Conservation (phyloP, 2,888 invertebrate genomes). For the Cheilosia vulpina region DNA sequence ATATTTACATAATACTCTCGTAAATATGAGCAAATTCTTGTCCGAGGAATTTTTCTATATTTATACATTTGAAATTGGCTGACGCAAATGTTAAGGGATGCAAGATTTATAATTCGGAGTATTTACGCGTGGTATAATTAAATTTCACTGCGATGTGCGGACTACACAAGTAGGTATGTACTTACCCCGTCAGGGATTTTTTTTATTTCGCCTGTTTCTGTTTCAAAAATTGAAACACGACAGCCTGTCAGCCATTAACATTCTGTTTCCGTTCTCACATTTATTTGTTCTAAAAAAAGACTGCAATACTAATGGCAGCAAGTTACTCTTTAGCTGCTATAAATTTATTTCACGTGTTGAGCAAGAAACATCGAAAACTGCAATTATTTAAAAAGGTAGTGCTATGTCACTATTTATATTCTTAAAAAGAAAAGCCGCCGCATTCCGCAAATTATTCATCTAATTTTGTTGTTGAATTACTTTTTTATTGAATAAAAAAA, state of each 20-base stretch:
- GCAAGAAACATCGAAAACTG: too few relatives aligned
- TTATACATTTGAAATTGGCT: conserved; percentile 37
- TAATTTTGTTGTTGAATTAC: too few relatives aligned
- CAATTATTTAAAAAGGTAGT: too few relatives aligned
- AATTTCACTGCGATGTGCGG: conserved; percentile 30
- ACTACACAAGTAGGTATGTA: conserved; percentile 13
- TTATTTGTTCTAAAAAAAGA: neutral
- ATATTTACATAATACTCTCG: conserved; percentile 51
- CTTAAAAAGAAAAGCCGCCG: too few relatives aligned
- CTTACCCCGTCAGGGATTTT: neutral
- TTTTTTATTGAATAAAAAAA: too few relatives aligned
- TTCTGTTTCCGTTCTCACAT: conserved; percentile 33
- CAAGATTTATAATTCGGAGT: conserved; percentile 46
- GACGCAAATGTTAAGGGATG: conserved; percentile 44
- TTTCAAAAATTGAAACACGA: conserved; percentile 17
- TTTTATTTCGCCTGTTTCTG: too few relatives aligned
- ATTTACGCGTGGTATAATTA: conserved; percentile 46
- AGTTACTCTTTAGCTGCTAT: too few relatives aligned
- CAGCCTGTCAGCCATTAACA: conserved; percentile 25
- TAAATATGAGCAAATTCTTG: conserved; percentile 47
- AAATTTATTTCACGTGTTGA: too few relatives aligned
- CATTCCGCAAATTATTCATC: too few relatives aligned
- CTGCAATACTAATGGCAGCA: too few relatives aligned
- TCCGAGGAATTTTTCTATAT: conserved; percentile 32
- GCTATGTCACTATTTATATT: too few relatives aligned